Percentiles rank a stretch among this genome's conserved stretches.
These are phyloP conservation scores for Hippocampus comes DNA, from an alignment of 2,113 vertebrate genomes.

Conservation along the genomic window DNA sequence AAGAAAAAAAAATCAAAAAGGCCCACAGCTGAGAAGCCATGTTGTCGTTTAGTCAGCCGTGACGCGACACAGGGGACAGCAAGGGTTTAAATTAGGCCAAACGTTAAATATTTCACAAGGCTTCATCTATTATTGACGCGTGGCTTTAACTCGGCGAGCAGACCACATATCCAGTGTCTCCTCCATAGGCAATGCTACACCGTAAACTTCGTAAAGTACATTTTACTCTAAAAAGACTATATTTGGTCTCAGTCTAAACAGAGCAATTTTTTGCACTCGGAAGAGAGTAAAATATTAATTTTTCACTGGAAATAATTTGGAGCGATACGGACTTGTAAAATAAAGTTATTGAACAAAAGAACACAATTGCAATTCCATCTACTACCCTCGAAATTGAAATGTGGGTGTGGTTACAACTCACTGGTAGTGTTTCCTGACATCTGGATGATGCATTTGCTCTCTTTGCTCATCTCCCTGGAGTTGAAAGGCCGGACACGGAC, in stretches of 20 bases:
- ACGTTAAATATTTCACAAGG: conserved; percentile 77
- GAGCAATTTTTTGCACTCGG: too few relatives aligned
- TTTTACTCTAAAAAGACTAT: too few relatives aligned
- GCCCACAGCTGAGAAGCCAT: conserved; percentile 16
- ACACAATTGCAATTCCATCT: background rate
- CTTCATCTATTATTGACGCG: conserved; percentile 75
- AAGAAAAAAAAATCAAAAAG: background rate
- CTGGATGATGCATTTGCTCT: conserved; percentile 98
- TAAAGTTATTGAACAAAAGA: background rate
- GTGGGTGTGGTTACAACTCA: conserved; percentile 72
- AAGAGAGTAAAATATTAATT: too few relatives aligned
- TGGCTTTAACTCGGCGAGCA: conserved; percentile 66
- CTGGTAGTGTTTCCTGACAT: conserved; percentile 98
- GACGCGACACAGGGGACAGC: conserved; percentile 42
- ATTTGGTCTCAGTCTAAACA: too few relatives aligned
- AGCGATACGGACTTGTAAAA: too few relatives aligned
- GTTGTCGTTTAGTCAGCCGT: conserved; percentile 47
- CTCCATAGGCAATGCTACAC: conserved; percentile 11
- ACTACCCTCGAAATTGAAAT: background rate
- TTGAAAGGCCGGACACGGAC: conserved; percentile 98
- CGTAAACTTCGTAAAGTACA: too few relatives aligned
- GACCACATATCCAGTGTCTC: conserved; percentile 69
- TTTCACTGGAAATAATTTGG: too few relatives aligned
- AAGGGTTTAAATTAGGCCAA: conserved; percentile 71
- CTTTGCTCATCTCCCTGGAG: conserved; percentile 88